Conservation (phyloP, 1,140 invertebrate genomes). For the Drosophila suzukii region DNA sequence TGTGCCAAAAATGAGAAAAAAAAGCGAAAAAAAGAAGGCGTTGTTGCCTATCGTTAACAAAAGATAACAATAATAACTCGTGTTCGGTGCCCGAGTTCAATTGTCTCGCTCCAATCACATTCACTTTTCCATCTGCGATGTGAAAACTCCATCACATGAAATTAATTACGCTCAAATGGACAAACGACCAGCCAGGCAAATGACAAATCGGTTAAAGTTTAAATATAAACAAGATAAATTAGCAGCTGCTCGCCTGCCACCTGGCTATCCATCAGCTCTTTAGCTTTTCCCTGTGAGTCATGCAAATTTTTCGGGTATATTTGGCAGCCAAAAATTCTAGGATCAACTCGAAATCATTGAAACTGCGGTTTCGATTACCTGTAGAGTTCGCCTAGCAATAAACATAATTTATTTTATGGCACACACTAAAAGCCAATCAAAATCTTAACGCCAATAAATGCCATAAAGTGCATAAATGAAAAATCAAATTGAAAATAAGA, state of each 20-base stretch:
- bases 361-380: slow-evolving; percentile 45
- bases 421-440: slow-evolving; percentile 68
- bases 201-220: slow-evolving; percentile 74
- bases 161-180: slow-evolving; percentile 61
- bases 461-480: slow-evolving; percentile 64
- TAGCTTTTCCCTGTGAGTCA: slow-evolving; percentile 28
- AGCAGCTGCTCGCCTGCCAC: slow-evolving; percentile 53
- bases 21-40: slow-evolving; percentile 27
- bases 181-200: slow-evolving; percentile 41
- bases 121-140: slow-evolving; percentile 62
- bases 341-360: slow-evolving; percentile 28
- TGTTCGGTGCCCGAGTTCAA: slow-evolving; percentile 50
- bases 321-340: slow-evolving; percentile 11
- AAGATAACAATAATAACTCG: slow-evolving; percentile 69
- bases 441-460: slow-evolving; percentile 71
- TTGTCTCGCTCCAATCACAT: slow-evolving; percentile 60
- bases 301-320: slow-evolving; percentile 1
- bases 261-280: slow-evolving; percentile 43
- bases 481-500: slow-evolving; percentile 63
- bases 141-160: slow-evolving; percentile 39
- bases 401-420: slow-evolving; percentile 64
- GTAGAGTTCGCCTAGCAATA: slow-evolving; percentile 45
- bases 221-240: slow-evolving; percentile 76
- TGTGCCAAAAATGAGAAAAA: slow-evolving; percentile 36
- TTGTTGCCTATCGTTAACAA: slow-evolving; percentile 76